Evolutionary conservation across 2,797 vertebrate genomes (phyloP), one percentile per base, ranked within the genome.

Genomic region (Parauchenoglanis punctatus): DNA sequence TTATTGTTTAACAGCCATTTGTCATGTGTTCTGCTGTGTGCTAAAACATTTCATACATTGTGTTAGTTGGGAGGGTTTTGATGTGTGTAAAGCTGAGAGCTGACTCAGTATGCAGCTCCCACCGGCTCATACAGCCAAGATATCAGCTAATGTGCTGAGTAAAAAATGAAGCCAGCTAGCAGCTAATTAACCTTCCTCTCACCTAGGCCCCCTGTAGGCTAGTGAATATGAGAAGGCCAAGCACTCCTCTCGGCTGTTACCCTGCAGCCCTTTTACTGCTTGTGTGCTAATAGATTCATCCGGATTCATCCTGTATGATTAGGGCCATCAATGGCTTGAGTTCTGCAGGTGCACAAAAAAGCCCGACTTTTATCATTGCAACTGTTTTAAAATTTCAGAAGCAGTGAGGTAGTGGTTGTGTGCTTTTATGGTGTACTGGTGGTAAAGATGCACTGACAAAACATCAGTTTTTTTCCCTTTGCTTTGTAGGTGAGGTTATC

Each of bases 121-220:
- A 54, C 67, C 25, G 31, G 18, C 52, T 56, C 10, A 31, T 63
- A n/a, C 13, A n/a, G 72, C 2, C 25, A 17, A 78, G 20, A 44
- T 35, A 65, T 35, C 15, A 28, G 25, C 18, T 84, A n/a, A 25
- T 84, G 58, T 86, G 40, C 87, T 23, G 35, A 7, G 11, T 83
- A 40, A 83, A 86, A 72, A 44, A 58, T 65, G 25, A 83, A 80
- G 8, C 25, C 25, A 44, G 59, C 54, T 54, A 54, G 59, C 49
- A 46, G 20, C 18, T 86, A 82, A 88, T 83, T 88, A 88, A 84
- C 84, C 86, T 84, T 77, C 75, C 81, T 12, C 68, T 89, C 59
- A 52, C 85, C 81, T 85, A n/a, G 76, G 3, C 63, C 67, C 54
- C 67, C 54, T 88, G 65, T 8, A 83, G 63, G 58, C 31, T 72